Percentiles rank a stretch among this genome's conserved stretches.
phyloP scores from a whole-genome alignment of 2,113 vertebrate genomes.

The Cariama cristata region DNA sequence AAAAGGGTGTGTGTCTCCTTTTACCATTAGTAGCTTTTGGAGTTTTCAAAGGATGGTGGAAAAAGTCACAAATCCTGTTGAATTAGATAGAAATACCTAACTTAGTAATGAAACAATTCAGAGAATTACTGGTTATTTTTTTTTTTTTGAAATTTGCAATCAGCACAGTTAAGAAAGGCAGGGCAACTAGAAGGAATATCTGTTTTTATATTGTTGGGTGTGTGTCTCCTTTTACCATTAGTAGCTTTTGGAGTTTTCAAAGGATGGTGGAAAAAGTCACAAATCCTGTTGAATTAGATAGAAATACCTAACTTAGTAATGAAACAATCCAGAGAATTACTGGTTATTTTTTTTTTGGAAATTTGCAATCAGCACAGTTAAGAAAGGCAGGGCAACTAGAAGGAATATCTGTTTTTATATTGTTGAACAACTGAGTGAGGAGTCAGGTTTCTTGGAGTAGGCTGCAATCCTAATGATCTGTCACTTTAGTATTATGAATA shows the following conservation, averaged over 20 bases:
- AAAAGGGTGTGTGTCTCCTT: accelerated
- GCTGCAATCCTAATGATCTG: neutral
- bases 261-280: neutral
- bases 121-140: neutral
- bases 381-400: neutral
- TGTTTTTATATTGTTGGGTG: neutral
- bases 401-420: neutral
- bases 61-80: neutral
- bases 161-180: neutral
- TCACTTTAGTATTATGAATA: neutral
- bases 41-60: neutral
- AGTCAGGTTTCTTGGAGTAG: neutral
- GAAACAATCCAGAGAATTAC: neutral
- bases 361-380: neutral
- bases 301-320: neutral
- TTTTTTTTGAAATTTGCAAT: neutral
- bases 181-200: neutral
- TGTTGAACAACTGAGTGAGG: neutral
- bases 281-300: neutral
- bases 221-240: neutral
- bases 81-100: neutral
- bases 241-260: neutral
- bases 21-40: neutral
- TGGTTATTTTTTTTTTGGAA: neutral
- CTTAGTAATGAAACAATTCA: neutral